Base-by-base conservation (phyloP, 2,888 invertebrate genomes). In the Drosophila diplacantha region DNA sequence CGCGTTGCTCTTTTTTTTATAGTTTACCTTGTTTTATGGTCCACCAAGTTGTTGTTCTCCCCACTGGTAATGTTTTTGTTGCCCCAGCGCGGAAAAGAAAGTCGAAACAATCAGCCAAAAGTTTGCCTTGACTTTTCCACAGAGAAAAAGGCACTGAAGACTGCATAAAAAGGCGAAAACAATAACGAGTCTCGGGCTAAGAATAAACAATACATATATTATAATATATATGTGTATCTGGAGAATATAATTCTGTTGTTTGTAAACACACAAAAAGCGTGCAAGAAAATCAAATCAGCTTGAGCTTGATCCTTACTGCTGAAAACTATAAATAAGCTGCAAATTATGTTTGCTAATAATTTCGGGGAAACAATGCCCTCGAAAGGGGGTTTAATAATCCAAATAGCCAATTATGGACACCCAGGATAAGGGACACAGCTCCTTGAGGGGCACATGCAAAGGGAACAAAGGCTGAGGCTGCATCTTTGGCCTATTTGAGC, bases 21-120 rank as follows among this genome's bases (percentile, higher is more conserved):
- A 65, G 80, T 72, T 70, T 71, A 47, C 63, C 59, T 72, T 62
- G 73, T 58, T 79, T 76, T 76, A 76, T 73, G 62, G 58, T 67
- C 61, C 63, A 65, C 62, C 77, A 76, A 76, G 76, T 79, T 79
- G 80, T 44, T 68, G 61, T 47, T 50, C 38, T 31, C 39, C 34
- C 9, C 20, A 24, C 39, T 41, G 47, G 37, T 22, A 35, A 39
- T 18, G 43, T n/a, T n/a, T 22, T 34, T 39, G 32, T 24, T 32
- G 32, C 4, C 26, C 38, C 16, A 38, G 38, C 29, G 37, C 35
- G 44, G 22, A 34, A 34, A 11, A 57, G 44, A 35, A 64, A 54
- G 52, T 51, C 35, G 31, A 47, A 70, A 68, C 72, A 70, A 65
- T 73, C 64, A 69, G 74, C 63, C 55, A 51, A 72, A 75, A 69